phyloP scores from a whole-genome alignment of 1,140 invertebrate species.

The Pseudachorutes palmiensis region DNA sequence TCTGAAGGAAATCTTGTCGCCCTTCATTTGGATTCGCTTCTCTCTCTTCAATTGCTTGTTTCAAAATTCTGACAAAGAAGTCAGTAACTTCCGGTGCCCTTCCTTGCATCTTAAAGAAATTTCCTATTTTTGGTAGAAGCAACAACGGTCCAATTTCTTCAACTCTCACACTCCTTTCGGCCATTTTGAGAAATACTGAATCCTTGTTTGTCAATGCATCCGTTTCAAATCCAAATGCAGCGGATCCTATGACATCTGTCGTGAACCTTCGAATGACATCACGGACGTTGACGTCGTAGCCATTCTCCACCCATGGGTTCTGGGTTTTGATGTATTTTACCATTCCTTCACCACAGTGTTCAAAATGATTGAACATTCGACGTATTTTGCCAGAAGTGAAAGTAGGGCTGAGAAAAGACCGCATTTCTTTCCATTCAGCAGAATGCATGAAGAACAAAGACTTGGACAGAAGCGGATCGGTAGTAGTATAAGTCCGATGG shows the following conservation, averaged over 20 bases:
- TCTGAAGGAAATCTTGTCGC: not conserved
- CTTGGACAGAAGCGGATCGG: slow-evolving; percentile 30
- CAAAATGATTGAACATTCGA: slow-evolving; percentile 18
- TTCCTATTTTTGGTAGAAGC: not conserved
- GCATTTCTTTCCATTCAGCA: slow-evolving; percentile 38
- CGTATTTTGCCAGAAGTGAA: slow-evolving; percentile 48
- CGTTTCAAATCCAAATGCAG: slow-evolving; percentile 20
- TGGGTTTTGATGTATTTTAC: not conserved
- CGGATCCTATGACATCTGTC: slow-evolving; percentile 19
- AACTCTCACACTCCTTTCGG: not conserved
- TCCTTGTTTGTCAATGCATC: not conserved
- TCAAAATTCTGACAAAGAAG: not conserved
- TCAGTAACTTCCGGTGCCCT: not conserved
- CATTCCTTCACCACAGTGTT: not conserved
- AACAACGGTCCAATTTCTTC: not conserved
- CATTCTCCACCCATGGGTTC: not conserved
- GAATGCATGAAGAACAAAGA: slow-evolving; percentile 39
- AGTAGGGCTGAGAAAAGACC: slow-evolving; percentile 43
- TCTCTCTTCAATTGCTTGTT: not conserved
- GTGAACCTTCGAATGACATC: slow-evolving; percentile 5
- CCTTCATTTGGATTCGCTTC: not conserved
- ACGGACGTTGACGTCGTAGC: not conserved
- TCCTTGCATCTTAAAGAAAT: not conserved
- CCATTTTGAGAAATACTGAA: not conserved
- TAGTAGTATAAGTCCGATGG: slow-evolving; percentile 20